These are phyloP conservation scores for Bufotes viridis DNA, from an alignment of 2,797 vertebrate species.

Conservation along the genomic window DNA sequence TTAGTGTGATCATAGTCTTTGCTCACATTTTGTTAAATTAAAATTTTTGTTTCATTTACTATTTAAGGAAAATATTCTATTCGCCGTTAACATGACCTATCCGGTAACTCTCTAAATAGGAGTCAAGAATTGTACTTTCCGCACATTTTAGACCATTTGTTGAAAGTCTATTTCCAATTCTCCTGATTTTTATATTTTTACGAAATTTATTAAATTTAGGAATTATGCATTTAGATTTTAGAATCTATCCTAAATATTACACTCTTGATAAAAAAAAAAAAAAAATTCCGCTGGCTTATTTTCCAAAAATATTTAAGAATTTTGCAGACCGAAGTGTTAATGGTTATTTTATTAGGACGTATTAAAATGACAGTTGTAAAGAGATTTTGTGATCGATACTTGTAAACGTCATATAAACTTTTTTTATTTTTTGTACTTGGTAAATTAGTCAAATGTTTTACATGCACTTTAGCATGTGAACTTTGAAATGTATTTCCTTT, in stretches of 20 bases:
- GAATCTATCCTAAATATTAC: background rate
- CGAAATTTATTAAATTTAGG: too few relatives aligned
- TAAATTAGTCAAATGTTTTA: background rate
- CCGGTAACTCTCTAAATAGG: background rate
- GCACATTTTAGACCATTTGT: background rate
- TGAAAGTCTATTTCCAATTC: too few relatives aligned
- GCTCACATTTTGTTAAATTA: background rate
- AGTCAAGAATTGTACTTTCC: background rate
- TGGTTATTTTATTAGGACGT: background rate
- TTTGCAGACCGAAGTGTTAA: too few relatives aligned
- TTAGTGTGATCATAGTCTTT: slow-evolving; percentile 1
- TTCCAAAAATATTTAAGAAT: background rate
- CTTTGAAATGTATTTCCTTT: background rate
- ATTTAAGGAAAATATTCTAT: background rate
- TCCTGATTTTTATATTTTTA: too few relatives aligned
- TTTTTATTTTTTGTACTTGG: background rate
- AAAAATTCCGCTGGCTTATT: background rate
- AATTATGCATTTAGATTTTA: background rate
- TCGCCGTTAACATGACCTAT: background rate
- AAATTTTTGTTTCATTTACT: background rate
- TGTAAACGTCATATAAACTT: background rate
- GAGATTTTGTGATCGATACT: background rate
- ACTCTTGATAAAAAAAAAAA: background rate
- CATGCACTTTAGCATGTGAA: background rate
- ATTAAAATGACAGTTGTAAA: background rate